These are phyloP conservation scores for Macrobrachium nipponense DNA, from an alignment of 1,140 invertebrate species.

Conservation along the genomic window DNA sequence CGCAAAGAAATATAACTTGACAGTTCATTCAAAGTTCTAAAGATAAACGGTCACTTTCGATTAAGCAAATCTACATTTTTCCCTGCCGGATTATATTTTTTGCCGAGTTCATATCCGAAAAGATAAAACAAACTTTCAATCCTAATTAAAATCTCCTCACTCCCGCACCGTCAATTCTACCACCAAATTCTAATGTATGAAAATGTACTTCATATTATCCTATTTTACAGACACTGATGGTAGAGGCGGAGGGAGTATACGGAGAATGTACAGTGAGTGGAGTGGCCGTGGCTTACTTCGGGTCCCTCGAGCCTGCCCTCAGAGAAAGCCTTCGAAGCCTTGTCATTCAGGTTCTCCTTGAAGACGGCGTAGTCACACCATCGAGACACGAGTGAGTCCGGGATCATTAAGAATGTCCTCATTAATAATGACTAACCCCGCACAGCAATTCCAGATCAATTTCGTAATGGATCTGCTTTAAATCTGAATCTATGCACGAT, in stretches of 20 bases:
- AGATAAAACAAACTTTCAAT: too few relatives aligned
- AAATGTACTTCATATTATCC: conserved; percentile 73
- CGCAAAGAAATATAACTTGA: too few relatives aligned
- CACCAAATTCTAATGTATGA: conserved; percentile 63
- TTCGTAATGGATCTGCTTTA: too few relatives aligned
- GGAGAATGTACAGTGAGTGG: conserved; percentile 63
- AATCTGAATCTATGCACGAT: background rate
- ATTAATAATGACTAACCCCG: too few relatives aligned
- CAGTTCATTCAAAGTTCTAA: too few relatives aligned
- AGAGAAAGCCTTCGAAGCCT: conserved; percentile 27
- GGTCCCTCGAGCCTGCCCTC: conserved; percentile 21
- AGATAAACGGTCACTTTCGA: too few relatives aligned
- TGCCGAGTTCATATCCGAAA: too few relatives aligned
- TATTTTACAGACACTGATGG: conserved; percentile 44
- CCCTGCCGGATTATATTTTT: too few relatives aligned
- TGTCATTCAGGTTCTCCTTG: conserved; percentile 20
- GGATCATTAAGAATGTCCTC: too few relatives aligned
- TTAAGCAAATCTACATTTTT: too few relatives aligned
- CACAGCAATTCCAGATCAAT: too few relatives aligned
- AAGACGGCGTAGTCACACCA: conserved; percentile 29
- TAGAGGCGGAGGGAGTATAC: conserved; percentile 50
- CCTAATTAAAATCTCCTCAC: too few relatives aligned
- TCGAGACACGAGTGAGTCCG: conserved; percentile 33
- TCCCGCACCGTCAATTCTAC: background rate
- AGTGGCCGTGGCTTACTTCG: conserved; percentile 61